Percentiles rank a stretch among this genome's conserved stretches.
Conservation (phyloP, 2,113 vertebrate genomes). For the Microtus pennsylvanicus region DNA sequence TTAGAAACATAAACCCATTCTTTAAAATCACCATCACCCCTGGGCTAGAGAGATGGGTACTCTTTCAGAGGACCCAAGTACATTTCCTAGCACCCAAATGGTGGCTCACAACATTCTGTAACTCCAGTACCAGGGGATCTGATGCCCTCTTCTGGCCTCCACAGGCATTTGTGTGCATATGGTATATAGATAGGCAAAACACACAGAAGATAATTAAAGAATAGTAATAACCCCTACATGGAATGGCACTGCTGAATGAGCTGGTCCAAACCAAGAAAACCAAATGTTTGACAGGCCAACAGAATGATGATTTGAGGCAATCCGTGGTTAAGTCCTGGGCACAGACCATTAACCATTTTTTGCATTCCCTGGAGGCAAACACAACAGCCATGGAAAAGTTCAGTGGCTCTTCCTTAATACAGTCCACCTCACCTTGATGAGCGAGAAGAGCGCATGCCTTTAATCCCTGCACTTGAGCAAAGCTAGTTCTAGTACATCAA, state of each 20-base stretch:
- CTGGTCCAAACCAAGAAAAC: neutral
- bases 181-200: neutral
- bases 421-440: neutral
- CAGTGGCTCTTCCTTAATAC: neutral
- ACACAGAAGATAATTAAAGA: neutral
- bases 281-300: neutral
- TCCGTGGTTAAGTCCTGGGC: neutral
- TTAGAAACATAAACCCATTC: neutral
- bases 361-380: neutral
- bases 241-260: neutral
- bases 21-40: neutral
- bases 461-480: neutral
- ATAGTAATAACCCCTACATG: neutral
- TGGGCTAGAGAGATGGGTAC: neutral
- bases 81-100: neutral
- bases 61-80: neutral
- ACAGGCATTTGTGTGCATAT: neutral
- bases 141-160: neutral
- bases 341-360: neutral
- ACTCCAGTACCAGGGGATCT: neutral
- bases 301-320: neutral
- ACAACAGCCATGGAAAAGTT: neutral
- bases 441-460: neutral
- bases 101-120: neutral
- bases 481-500: neutral